Conservation (phyloP, 2,888 invertebrate genomes). For the Drosophila tripunctata region DNA sequence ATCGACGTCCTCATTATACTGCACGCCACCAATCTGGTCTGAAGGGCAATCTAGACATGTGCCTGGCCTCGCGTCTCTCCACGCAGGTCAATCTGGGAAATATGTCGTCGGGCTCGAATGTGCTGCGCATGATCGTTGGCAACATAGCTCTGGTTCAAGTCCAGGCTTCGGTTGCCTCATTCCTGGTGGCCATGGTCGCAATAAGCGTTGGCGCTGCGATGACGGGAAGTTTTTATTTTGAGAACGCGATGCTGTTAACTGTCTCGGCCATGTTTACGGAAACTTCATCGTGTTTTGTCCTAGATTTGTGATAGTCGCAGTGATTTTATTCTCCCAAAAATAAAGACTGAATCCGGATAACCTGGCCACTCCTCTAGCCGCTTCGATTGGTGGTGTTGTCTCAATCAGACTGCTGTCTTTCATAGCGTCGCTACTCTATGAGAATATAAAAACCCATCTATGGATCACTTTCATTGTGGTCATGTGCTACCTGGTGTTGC, state of each 20-base stretch:
- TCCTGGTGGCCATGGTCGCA: slow-evolving; percentile 93
- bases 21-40: slow-evolving; percentile 86
- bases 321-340: slow-evolving; percentile 93
- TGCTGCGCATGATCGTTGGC: slow-evolving; percentile 92
- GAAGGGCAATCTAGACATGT: slow-evolving; percentile 98
- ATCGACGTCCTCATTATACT: slow-evolving; percentile 71
- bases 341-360: slow-evolving; percentile 97
- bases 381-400: slow-evolving; percentile 97
- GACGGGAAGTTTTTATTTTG: slow-evolving; percentile 88
- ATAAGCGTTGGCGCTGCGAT: slow-evolving; percentile 90
- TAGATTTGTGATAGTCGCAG: slow-evolving; percentile 96
- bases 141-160: slow-evolving; percentile 96
- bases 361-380: slow-evolving; percentile 97
- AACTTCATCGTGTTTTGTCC: slow-evolving; percentile 94
- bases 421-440: slow-evolving; percentile 91
- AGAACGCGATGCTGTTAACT: slow-evolving; percentile 90
- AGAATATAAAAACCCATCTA: slow-evolving; percentile 87
- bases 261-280: slow-evolving; percentile 95
- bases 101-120: slow-evolving; percentile 90
- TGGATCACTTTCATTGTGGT: slow-evolving; percentile 92
- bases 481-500: slow-evolving; percentile 88
- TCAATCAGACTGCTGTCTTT: slow-evolving; percentile 94
- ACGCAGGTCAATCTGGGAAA: slow-evolving; percentile 97
- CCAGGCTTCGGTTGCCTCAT: slow-evolving; percentile 94
- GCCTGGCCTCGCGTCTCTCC: slow-evolving; percentile 96